Percentiles rank a stretch among this genome's conserved stretches.
Conservation (phyloP, 2,113 vertebrate genomes). For the Ursus arctos region DNA sequence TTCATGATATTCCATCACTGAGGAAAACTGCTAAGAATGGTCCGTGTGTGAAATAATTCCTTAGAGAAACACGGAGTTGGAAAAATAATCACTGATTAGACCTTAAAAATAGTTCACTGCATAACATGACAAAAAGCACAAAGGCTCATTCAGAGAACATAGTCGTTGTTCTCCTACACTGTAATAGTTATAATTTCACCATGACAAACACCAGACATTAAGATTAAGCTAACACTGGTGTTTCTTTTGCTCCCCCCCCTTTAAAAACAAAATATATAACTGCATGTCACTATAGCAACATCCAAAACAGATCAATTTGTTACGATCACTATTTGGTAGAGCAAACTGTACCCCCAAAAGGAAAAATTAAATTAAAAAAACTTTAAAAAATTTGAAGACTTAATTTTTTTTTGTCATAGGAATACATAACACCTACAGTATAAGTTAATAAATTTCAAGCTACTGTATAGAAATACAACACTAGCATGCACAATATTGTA, state of each 20-base stretch:
- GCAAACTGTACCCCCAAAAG: constrained; percentile 94
- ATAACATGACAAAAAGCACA: constrained; percentile 97
- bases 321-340: constrained; percentile 97
- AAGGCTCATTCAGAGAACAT: constrained; percentile 94
- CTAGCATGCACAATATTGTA: constrained; percentile 99
- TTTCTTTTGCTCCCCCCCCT: constrained; percentile 87
- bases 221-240: constrained; percentile 98
- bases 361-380: constrained; percentile 95
- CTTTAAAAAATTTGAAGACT: constrained; percentile 94
- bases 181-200: constrained; percentile 95
- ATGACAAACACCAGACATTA: constrained; percentile 97
- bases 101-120: constrained; percentile 94
- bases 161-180: constrained; percentile 91
- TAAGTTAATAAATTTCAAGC: constrained; percentile 99
- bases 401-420: constrained; percentile 93
- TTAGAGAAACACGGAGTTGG: constrained; percentile 92
- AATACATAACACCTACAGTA: constrained; percentile 99
- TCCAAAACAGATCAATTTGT: constrained; percentile 98
- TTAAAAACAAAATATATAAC: constrained; percentile 94
- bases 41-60: constrained; percentile 95
- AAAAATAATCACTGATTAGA: constrained; percentile 95
- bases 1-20: constrained; percentile 98
- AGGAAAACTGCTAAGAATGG: constrained; percentile 98
- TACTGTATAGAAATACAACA: constrained; percentile 99
- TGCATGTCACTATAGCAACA: constrained; percentile 97